Conservation (phyloP, 2,797 vertebrate genomes). For the Geotrypetes seraphini region DNA sequence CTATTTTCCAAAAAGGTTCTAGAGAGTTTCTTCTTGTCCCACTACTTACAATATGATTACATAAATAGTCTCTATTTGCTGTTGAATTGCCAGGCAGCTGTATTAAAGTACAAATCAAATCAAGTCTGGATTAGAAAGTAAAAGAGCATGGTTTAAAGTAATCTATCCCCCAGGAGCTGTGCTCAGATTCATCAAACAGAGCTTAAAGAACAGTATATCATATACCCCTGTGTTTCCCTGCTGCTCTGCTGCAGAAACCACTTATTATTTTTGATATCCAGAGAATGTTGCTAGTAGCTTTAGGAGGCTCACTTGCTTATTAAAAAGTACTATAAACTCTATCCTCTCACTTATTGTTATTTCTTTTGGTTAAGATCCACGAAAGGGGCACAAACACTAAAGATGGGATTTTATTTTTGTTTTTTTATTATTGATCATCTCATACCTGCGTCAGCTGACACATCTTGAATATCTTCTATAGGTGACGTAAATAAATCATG, state of each 20-base stretch:
- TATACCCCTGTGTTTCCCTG: slow-evolving; percentile 61
- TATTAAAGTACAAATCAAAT: slow-evolving; percentile 80
- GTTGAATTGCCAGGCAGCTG: slow-evolving; percentile 74
- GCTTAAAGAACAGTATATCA: slow-evolving; percentile 76
- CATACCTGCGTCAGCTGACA: slow-evolving; percentile 29
- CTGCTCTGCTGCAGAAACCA: slow-evolving; percentile 61
- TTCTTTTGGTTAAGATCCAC: slow-evolving; percentile 53
- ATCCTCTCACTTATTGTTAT: slow-evolving; percentile 55
- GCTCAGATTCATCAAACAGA: slow-evolving; percentile 79
- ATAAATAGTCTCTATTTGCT: slow-evolving; percentile 74
- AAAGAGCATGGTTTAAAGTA: slow-evolving; percentile 76
- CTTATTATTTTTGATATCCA: slow-evolving; percentile 71
- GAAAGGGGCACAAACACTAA: slow-evolving; percentile 31
- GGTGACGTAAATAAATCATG: too few relatives aligned
- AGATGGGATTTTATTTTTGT: slow-evolving; percentile 31
- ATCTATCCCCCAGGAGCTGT: slow-evolving; percentile 76
- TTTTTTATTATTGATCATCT: slow-evolving; percentile 37
- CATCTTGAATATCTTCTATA: slow-evolving; percentile 9
- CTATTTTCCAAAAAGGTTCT: slow-evolving; percentile 69
- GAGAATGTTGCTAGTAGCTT: slow-evolving; percentile 61
- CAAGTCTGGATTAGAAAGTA: slow-evolving; percentile 79
- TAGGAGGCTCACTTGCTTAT: slow-evolving; percentile 62
- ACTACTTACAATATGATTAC: slow-evolving; percentile 70
- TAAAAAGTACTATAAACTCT: slow-evolving; percentile 51
- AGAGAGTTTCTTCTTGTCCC: slow-evolving; percentile 67